Conservation (phyloP, 2,888 invertebrate species). For the Philhelius pedissequus region DNA sequence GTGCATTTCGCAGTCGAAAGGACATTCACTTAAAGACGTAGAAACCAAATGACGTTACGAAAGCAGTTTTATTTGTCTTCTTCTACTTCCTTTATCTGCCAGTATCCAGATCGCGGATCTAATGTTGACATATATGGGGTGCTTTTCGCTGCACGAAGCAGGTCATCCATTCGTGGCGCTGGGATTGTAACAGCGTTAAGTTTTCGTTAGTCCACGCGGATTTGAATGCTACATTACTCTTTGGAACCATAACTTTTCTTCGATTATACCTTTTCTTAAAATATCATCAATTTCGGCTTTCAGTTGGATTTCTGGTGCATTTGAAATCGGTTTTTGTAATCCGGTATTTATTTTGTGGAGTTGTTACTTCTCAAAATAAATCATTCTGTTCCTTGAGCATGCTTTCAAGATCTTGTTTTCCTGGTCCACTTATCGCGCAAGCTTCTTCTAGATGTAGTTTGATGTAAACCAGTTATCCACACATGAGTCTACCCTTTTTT, state of each 20-base stretch:
- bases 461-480: background rate
- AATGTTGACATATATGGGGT: no score
- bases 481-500: background rate
- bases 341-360: background rate
- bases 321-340: background rate
- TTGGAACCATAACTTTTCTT: background rate
- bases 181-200: no score
- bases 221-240: no score
- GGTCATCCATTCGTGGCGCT: no score
- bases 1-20: no score
- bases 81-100: no score
- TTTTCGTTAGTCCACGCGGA: no score
- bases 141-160: no score
- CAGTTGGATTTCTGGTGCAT: background rate
- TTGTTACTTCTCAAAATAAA: background rate
- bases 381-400: background rate
- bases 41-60: no score
- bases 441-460: background rate
- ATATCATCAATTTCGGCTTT: background rate
- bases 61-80: no score
- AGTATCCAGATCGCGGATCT: no score
- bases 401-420: background rate
- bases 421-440: background rate
- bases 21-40: no score
- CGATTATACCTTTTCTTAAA: background rate